These are phyloP conservation scores for Neuroterus valhalla DNA, from an alignment of 1,140 invertebrate species.

Conservation along the genomic window DNA sequence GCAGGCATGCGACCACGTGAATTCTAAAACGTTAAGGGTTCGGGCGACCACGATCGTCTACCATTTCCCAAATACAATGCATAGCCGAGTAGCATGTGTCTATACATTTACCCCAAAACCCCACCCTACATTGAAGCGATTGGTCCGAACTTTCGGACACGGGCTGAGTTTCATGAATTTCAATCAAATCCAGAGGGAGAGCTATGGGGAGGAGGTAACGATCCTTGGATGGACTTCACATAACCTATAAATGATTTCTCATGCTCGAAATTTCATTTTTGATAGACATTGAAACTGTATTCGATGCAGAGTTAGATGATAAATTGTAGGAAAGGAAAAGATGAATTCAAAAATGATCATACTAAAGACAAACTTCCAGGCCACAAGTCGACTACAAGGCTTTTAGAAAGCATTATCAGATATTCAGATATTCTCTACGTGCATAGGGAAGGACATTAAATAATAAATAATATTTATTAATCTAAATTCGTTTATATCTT, in stretches of 20 bases:
- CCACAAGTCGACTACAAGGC: too few species aligned
- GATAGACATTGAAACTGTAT: too few species aligned
- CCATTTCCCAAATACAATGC: slow-evolving; percentile 63
- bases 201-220: slow-evolving; percentile 7
- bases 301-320: not conserved
- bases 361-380: too few species aligned
- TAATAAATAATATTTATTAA: too few species aligned
- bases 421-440: too few species aligned
- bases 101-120: slow-evolving; percentile 4
- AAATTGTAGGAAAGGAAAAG: not conserved
- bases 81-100: slow-evolving; percentile 30
- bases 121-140: not conserved
- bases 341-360: not conserved
- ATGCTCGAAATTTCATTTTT: not conserved
- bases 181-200: slow-evolving; percentile 55
- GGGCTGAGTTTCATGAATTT: slow-evolving; percentile 65
- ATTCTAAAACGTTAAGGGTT: slow-evolving; percentile 66
- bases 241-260: not conserved
- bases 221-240: not conserved
- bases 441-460: too few species aligned
- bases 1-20: slow-evolving; percentile 60
- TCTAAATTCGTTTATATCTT: too few species aligned
- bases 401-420: too few species aligned
- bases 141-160: not conserved
- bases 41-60: slow-evolving; percentile 43